phyloP scores from a whole-genome alignment of 2,888 invertebrate genomes.

The Anagyrus pseudococci region DNA sequence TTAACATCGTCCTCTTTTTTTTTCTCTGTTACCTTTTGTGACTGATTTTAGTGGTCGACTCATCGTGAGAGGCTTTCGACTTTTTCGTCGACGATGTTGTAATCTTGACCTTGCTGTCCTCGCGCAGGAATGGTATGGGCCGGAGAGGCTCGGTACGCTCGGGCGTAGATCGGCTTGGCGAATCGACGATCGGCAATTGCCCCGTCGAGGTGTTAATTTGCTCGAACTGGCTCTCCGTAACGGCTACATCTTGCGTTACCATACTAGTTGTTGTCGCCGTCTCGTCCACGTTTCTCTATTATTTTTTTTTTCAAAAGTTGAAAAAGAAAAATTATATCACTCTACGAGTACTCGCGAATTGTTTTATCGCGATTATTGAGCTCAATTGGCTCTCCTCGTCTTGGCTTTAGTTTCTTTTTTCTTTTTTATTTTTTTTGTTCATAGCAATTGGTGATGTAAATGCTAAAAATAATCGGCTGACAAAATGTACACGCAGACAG shows the following conservation, averaged over 20 bases:
- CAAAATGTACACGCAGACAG: too few species aligned
- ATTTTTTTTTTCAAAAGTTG: background rate
- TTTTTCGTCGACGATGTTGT: slow-evolving; percentile 49
- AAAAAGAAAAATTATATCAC: background rate
- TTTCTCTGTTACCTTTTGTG: too few species aligned
- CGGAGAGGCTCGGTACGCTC: slow-evolving; percentile 50
- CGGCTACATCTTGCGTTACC: slow-evolving; percentile 33
- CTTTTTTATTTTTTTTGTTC: too few species aligned
- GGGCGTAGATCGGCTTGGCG: slow-evolving; percentile 46
- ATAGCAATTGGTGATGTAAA: too few species aligned
- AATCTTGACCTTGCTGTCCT: slow-evolving; percentile 53
- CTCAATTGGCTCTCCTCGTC: too few species aligned
- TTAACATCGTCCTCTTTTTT: too few species aligned
- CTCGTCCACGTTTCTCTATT: slow-evolving; percentile 28
- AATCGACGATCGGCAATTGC: slow-evolving; percentile 29
- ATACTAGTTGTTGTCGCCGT: slow-evolving; percentile 28
- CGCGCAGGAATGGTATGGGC: slow-evolving; percentile 53
- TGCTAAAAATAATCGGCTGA: too few species aligned
- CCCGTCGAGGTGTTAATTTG: slow-evolving; percentile 38
- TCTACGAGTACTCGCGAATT: too few species aligned
- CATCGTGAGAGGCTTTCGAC: slow-evolving; percentile 43
- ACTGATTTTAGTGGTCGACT: slow-evolving; percentile 20
- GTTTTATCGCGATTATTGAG: too few species aligned
- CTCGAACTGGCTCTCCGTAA: slow-evolving; percentile 50
- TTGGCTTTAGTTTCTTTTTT: too few species aligned